A percentile compares a stretch with the other conserved stretches of the same genome.
Evolutionary conservation across 2,113 vertebrate genomes (phyloP).

Genomic region (Passer domesticus): DNA sequence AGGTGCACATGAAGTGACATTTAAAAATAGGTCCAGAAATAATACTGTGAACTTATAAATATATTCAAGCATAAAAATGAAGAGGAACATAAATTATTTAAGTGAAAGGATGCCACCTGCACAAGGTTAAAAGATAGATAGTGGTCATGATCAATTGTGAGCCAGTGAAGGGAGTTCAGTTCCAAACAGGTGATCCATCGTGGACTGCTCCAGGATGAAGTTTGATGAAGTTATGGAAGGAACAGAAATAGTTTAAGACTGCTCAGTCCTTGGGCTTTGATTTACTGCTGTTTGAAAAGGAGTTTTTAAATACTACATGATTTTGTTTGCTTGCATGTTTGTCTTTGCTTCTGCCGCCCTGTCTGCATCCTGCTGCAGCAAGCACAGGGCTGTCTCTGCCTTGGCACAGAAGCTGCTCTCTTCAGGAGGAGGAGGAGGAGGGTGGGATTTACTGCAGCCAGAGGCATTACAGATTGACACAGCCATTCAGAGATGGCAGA

Average conservation of each 20-base stretch:
- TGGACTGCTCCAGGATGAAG: background rate
- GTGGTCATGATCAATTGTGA: background rate
- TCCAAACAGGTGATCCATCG: background rate
- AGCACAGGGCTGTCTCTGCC: background rate
- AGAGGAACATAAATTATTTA: slow-evolving; percentile 7
- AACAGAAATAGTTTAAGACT: background rate
- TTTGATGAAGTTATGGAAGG: background rate
- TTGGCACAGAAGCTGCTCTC: background rate
- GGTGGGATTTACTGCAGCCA: background rate
- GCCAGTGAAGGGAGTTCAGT: background rate
- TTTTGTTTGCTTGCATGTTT: background rate
- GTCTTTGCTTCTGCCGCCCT: background rate
- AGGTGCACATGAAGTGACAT: background rate
- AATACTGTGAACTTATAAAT: slow-evolving; percentile 48
- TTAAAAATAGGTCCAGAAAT: slow-evolving; percentile 45
- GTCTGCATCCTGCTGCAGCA: accelerated
- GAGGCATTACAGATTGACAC: background rate
- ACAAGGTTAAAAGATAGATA: slow-evolving; percentile 15
- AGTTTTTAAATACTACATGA: background rate
- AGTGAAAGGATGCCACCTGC: background rate
- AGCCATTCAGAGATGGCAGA: background rate
- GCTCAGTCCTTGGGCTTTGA: background rate
- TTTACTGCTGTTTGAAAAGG: background rate
- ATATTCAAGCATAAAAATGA: slow-evolving; percentile 44
- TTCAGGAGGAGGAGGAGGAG: background rate